These are phyloP conservation scores for Scolopax rusticola DNA, from an alignment of 2,797 vertebrate species.

Conservation along the genomic window DNA sequence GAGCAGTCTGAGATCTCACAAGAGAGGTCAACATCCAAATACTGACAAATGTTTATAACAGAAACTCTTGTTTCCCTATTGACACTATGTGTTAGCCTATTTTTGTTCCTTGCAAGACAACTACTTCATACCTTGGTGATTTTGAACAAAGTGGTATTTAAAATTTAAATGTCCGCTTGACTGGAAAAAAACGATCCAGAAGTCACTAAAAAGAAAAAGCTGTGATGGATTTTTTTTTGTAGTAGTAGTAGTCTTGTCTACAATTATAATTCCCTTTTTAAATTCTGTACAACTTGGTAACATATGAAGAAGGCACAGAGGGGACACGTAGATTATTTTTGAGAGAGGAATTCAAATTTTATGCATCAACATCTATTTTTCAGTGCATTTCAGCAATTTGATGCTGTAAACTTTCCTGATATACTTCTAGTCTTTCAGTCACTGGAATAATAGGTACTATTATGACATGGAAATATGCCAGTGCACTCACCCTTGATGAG, in stretches of 20 bases:
- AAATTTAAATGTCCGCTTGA: conserved; percentile 21
- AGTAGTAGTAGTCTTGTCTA: background rate
- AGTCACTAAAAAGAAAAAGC: background rate
- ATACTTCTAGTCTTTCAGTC: background rate
- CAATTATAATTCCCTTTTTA: background rate
- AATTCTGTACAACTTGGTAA: background rate
- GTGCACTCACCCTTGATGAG: background rate
- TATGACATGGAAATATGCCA: background rate
- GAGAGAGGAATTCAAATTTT: background rate
- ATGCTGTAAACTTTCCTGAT: background rate
- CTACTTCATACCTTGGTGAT: conserved; percentile 21
- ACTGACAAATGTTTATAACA: background rate
- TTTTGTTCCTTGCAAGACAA: background rate
- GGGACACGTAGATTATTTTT: accelerated
- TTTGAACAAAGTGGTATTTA: conserved; percentile 23
- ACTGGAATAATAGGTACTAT: background rate
- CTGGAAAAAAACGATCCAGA: background rate
- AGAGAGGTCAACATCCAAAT: background rate
- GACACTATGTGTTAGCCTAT: background rate
- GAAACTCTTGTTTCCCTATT: background rate
- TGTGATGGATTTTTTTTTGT: background rate
- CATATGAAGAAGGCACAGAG: background rate
- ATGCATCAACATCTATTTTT: background rate
- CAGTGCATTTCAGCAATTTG: background rate
- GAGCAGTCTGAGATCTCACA: background rate